Evolutionary conservation across 2,113 vertebrate genomes (phyloP).

Genomic region (Bucco capensis): DNA sequence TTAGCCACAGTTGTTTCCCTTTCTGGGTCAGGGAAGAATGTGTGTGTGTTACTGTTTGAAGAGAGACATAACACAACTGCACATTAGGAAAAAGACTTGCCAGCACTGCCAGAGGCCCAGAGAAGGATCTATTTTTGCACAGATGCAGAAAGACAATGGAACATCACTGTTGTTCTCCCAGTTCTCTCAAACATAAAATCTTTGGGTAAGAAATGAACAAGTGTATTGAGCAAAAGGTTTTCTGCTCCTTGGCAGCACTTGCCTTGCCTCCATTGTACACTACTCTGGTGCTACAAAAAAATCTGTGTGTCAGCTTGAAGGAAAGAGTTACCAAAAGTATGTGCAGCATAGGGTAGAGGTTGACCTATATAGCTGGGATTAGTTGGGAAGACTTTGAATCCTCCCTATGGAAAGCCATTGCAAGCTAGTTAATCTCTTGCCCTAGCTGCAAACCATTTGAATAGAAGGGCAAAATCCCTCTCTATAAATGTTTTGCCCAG

Average conservation of each 20-base stretch:
- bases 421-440: not conserved
- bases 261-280: not conserved
- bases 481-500: not conserved
- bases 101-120: not conserved
- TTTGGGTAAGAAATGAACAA: not conserved
- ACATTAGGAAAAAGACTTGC: not conserved
- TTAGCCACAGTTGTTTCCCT: not conserved
- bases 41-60: not conserved
- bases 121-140: not conserved
- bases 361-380: not conserved
- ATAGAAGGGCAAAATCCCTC: not conserved
- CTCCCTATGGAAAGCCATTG: not conserved
- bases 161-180: not conserved
- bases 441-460: not conserved
- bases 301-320: not conserved
- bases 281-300: not conserved
- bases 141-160: not conserved
- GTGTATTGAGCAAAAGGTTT: not conserved
- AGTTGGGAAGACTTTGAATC: not conserved
- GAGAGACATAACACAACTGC: not conserved
- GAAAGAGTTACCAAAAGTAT: not conserved
- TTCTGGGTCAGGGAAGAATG: not conserved
- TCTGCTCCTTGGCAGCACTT: not conserved
- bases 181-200: not conserved
- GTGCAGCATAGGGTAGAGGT: not conserved